Conservation (phyloP, 2,888 invertebrate species). For the Cryptophagus acutangulus region DNA sequence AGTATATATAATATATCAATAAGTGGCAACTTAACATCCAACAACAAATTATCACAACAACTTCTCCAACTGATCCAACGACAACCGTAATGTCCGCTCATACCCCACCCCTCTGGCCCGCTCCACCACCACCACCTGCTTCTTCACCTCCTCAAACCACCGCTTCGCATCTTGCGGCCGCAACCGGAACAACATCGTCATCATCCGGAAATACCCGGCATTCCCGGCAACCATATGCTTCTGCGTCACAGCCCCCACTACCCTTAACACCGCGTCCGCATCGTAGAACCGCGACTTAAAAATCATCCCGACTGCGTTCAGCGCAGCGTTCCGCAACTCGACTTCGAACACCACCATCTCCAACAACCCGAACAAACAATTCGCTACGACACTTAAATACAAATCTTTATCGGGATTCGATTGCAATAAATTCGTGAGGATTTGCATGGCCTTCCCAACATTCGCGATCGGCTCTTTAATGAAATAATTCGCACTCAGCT, state of each 20-base stretch:
- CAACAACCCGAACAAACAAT: constrained; percentile 34
- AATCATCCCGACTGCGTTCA: constrained; percentile 36
- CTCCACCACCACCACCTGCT: constrained; percentile 46
- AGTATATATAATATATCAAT: too few relatives aligned
- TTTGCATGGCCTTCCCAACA: constrained; percentile 37
- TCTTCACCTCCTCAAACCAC: constrained; percentile 39
- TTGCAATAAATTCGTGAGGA: constrained; percentile 34
- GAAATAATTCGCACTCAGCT: constrained; percentile 37
- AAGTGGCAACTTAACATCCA: too few relatives aligned
- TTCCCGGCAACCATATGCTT: constrained; percentile 49
- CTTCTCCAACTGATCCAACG: constrained; percentile 36
- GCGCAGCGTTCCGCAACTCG: constrained; percentile 33
- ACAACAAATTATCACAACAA: background rate
- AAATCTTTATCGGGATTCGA: constrained; percentile 27
- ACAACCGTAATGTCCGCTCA: constrained; percentile 46
- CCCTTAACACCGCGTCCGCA: constrained; percentile 32
- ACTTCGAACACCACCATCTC: constrained; percentile 42
- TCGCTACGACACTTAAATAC: constrained; percentile 30
- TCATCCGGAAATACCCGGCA: constrained; percentile 44
- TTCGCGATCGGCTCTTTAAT: constrained; percentile 38
- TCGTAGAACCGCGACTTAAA: constrained; percentile 29
- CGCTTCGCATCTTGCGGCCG: constrained; percentile 40
- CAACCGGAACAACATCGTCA: constrained; percentile 39
- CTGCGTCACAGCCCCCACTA: constrained; percentile 40
- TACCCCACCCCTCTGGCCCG: constrained; percentile 48